Base-by-base conservation (phyloP, 2,797 vertebrate species). In the Prunella strophiata region DNA sequence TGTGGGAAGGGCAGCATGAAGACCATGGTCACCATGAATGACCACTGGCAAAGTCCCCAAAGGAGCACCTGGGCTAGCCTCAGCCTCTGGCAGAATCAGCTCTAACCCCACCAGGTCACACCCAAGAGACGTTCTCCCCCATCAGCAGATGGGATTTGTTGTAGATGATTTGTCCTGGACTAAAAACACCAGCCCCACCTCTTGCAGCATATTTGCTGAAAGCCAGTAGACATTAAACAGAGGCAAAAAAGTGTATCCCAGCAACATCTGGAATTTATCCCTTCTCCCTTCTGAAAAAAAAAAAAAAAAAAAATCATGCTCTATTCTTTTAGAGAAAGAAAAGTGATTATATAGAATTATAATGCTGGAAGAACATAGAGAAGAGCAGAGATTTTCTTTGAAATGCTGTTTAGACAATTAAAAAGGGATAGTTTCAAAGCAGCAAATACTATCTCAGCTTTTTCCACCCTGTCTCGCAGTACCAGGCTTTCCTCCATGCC, bases 211-310 rank as follows among this genome's bases (percentile, higher is more conserved):
- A 52, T 94, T 93, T 93, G 79, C 80, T 73, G 89, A 90, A 71
- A 93, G 81, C 67, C 50, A 94, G 51, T 42, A 82, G 94, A 91
- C 71, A 68, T 47, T 82, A 62, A 68, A 83, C 66, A 88, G 91
- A 93, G 75, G 71, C 66, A 67, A 89, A 85, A 85, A 93, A 93
- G 68, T 82, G 59, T 86, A 91, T 72, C 81, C 81, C 79, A 82
- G 80, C 76, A 88, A 93, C 91, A 97, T 95, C 91, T 96, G 95
- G 92, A 96, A 96, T 68, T 45, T 78, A 89, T 94, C 94, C 78
- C 73, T 79, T 57, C 80, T 82, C 63, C 16, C 72, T 75, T 27
- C 77, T 59, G 61, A 57, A 58, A 66, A 52, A 71, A 29, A 48
- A 61, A 71, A 29, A 48, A 61, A 23, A 78, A 80, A 80, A 30